Conservation (phyloP, 1,140 invertebrate species). For the Drosophila sturtevanti region DNA sequence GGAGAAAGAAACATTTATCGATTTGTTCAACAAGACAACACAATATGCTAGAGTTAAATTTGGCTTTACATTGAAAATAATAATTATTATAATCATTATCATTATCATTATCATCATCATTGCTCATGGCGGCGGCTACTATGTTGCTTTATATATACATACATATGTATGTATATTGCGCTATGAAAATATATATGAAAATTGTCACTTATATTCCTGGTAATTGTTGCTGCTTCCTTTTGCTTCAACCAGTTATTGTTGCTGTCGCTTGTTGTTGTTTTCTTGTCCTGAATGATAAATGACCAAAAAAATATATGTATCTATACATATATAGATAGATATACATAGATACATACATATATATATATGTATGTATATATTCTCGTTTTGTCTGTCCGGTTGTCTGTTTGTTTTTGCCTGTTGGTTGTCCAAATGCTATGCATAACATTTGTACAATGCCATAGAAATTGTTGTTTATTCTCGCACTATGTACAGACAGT, state of each 20-base stretch:
- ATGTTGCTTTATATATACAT: background rate
- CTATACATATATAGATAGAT: no score
- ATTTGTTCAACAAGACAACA: conserved; percentile 12
- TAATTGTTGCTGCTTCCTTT: conserved; percentile 12
- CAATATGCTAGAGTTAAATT: conserved; percentile 9
- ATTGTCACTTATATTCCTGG: conserved; percentile 19
- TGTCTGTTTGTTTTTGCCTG: background rate
- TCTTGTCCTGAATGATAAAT: conserved; percentile 20
- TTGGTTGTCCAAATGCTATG: conserved; percentile 18
- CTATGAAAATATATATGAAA: conserved; percentile 7
- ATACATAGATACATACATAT: no score
- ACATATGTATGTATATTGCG: no score
- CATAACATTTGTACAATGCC: conserved; percentile 18
- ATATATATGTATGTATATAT: background rate
- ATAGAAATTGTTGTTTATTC: conserved; percentile 21
- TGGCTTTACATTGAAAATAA: conserved; percentile 4
- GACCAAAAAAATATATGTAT: conserved; percentile 1
- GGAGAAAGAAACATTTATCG: background rate
- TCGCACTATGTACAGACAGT: conserved; percentile 1
- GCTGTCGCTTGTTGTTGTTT: conserved; percentile 9
- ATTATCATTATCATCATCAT: conserved; percentile 6
- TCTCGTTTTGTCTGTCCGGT: conserved; percentile 9
- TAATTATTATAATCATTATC: background rate
- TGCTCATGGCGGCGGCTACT: background rate
- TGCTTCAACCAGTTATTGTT: background rate